Base-by-base conservation (phyloP, 2,888 invertebrate genomes). In the Anticlea derivata region DNA sequence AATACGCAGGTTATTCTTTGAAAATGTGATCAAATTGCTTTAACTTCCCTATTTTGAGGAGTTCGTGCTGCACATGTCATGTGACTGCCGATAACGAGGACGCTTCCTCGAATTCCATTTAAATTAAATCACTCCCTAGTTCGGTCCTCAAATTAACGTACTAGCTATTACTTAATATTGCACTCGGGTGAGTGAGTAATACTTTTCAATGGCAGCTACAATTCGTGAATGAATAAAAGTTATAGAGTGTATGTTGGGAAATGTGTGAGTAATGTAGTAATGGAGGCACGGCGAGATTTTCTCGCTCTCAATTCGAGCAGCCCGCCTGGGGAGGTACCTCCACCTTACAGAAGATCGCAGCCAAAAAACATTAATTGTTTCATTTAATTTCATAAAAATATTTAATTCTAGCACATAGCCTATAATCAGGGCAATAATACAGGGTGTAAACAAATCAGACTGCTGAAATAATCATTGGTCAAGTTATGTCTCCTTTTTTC, bases 121-220 rank as follows among this genome's bases (percentile, higher is more conserved):
- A 49, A 54, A 58, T 58, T 58, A 54, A 54, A 54, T 58, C 54
- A 58, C 46, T 43, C 43, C 52, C 24, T 11, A 10, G 5, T 10
- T 24, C 31, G 17, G 13, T 31, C 27, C 10, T 30, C 13, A 35
- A 29, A 5, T 45, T 13, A 22, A 35, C 35, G 22, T 13, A 34
- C 10, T n/a, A n/a, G n/a, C 27, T 41, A 23, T 10, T 33, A 22
- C 40, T 12, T 27, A 40, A 34, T 27, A 47, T 26, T 48, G 20
- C 29, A n/a, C 30, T 30, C 13, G 24, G 8, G 43, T 50, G 44
- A 44, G 22, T 38, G 38, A 43, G 30, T 8, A 8, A 35, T 22
- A 12, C 23, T 13, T 35, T 34, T 29, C 6, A 10, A 27, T 38
- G 8, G 26, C 13, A 22, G 26, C 4, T 43, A 23, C 23, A 27